Evolutionary conservation across 2,888 invertebrate genomes (phyloP), one percentile per base, ranked within the genome.

Genomic region (Drosophila heteroneura): DNA sequence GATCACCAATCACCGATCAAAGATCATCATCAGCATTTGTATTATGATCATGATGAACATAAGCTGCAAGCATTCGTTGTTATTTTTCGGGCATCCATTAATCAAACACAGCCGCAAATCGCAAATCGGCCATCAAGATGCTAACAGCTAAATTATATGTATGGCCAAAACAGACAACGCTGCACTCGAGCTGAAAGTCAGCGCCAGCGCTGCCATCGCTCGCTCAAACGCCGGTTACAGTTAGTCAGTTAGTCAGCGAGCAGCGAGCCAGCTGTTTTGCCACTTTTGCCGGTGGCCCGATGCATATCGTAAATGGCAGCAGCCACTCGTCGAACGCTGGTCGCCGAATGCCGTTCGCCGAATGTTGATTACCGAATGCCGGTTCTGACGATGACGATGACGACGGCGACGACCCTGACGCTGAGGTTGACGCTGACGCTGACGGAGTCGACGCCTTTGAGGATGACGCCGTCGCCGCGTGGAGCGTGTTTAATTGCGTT

Each of bases 401-500:
- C 35, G 33, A 12, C 35, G 30, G 5, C 54, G 26, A n/a, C 26
- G 37, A 37, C 37, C 16, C 16, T 37, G 12, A n/a, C 37, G 65
- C 35, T 19, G 35, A 35, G 35, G 35, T 35, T 35, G 32, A 26
- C 62, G 22, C 26, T 14, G 62, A 65, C 33, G 68, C 14, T 33
- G 49, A 39, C 49, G 73, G 44, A 47, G 54, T 22, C 44, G 72
- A 47, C 51, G 59, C 30, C 54, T 67, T 56, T n/a, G 57, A 39
- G 28, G 39, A 57, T 26, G 35, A 35, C 35, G 54, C 6, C 72
- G 67, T 65, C 64, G 71, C 72, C 73, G 80, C 71, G 59, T 79
- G 80, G 70, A 85, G 85, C 85, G 85, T 85, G 89, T 89, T 85
- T 89, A 85, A 85, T 85, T 85, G 89, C 84, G 74, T 83, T 80